Percentiles rank a stretch among this genome's conserved stretches.
Evolutionary conservation across 2,888 invertebrate genomes (phyloP).

Genomic region (Thereva nobilitata): DNA sequence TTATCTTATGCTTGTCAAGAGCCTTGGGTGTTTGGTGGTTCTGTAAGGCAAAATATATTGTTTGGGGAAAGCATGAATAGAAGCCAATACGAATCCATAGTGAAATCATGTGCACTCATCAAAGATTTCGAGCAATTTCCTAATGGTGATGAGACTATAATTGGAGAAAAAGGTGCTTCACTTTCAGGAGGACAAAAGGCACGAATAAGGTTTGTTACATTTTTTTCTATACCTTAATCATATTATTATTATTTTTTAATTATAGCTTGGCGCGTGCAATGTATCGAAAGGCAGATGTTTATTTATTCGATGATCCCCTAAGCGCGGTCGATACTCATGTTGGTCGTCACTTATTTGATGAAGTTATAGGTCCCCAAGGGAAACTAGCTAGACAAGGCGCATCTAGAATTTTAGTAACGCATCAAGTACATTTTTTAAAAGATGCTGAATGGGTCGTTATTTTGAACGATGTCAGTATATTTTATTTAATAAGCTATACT

Average conservation of each 20-base stretch:
- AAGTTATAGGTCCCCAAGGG: slow-evolving; percentile 63
- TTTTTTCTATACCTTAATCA: too few relatives aligned
- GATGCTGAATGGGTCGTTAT: slow-evolving; percentile 64
- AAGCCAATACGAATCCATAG: slow-evolving; percentile 53
- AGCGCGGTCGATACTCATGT: slow-evolving; percentile 76
- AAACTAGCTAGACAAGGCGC: slow-evolving; percentile 60
- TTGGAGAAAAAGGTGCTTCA: slow-evolving; percentile 65
- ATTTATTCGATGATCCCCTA: slow-evolving; percentile 74
- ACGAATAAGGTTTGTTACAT: slow-evolving; percentile 58
- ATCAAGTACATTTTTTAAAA: slow-evolving; percentile 72
- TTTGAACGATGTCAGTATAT: slow-evolving; percentile 62
- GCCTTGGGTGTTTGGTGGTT: slow-evolving; percentile 80
- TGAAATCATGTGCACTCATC: slow-evolving; percentile 57
- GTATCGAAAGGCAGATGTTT: slow-evolving; percentile 67
- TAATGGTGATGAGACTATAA: slow-evolving; percentile 62
- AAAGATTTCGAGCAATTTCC: slow-evolving; percentile 63
- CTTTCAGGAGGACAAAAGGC: slow-evolving; percentile 75
- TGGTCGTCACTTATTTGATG: slow-evolving; percentile 69
- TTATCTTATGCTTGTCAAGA: slow-evolving; percentile 83
- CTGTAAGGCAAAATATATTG: slow-evolving; percentile 82
- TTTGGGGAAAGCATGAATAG: slow-evolving; percentile 65
- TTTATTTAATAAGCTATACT: slow-evolving; percentile 38
- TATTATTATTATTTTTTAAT: not conserved
- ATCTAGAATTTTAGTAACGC: slow-evolving; percentile 73
- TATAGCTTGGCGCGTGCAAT: slow-evolving; percentile 45